phyloP scores from a whole-genome alignment of 1,140 invertebrate genomes.

The Solenopsis invicta region DNA sequence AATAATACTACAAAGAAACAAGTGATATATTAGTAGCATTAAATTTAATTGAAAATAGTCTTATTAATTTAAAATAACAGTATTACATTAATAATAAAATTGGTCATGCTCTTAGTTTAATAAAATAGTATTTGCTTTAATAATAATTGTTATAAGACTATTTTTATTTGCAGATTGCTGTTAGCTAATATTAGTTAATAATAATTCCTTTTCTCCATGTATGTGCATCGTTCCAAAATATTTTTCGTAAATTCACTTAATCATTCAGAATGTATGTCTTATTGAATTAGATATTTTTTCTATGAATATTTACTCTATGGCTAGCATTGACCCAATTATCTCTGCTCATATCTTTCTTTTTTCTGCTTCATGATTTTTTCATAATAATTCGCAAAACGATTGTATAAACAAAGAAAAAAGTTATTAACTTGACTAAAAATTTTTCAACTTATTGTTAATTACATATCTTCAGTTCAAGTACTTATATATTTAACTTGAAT shows the following conservation, averaged over 20 bases:
- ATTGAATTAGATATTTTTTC: no score
- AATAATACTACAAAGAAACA: background rate
- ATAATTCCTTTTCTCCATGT: background rate
- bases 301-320: background rate
- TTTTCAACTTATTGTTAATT: no score
- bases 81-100: background rate
- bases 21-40: no score
- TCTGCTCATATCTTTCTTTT: background rate
- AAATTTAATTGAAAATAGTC: background rate
- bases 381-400: background rate
- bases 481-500: no score
- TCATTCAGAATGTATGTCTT: no score
- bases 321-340: conserved; percentile 7
- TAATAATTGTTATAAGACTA: background rate
- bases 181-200: background rate
- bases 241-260: background rate
- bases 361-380: background rate
- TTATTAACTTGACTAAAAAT: no score
- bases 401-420: background rate
- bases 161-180: background rate
- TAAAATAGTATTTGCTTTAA: background rate
- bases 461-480: no score
- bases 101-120: background rate
- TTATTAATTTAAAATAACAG: background rate
- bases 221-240: background rate